Evolutionary conservation across 37 sponge, comb jelly and placozoan genomes (phyloP), one percentile per base, ranked within the genome.

Genomic region (Cliona cf. orientalis): DNA sequence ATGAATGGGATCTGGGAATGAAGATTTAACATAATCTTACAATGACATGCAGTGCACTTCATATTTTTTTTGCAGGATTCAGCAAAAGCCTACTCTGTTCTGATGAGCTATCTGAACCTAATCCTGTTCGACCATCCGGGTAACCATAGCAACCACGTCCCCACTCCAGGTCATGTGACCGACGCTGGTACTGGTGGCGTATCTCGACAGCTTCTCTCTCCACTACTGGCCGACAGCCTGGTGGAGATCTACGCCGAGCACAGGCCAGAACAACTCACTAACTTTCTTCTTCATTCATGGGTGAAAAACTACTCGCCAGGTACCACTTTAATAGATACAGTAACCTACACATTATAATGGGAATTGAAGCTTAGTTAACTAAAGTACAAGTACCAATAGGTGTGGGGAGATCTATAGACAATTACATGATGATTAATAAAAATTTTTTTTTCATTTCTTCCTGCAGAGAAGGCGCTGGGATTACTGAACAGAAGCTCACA

Each of bases 171-270:
- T 25, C n/a, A n/a, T n/a, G 25, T 7, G 17, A 22, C 73, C 5
- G n/a, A n/a, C n/a, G n/a, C n/a, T n/a, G n/a, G n/a, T n/a, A n/a
- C n/a, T n/a, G n/a, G n/a, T n/a, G n/a, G n/a, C n/a, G n/a, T n/a
- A n/a, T n/a, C n/a, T n/a, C n/a, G n/a, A n/a, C n/a, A n/a, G n/a
- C n/a, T n/a, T n/a, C 49, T 72, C 14, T 22, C 26, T 5, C 60
- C 29, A 56, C 42, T 33, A 28, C 21, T 61, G 36, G 88, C 76
- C 41, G 60, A 87, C 60, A 29, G 9, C 1, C 2, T 87, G 34
- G 69, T 87, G 55, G 69, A 87, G 19, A 39, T 87, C 41, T 87
- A 81, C 38, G 44, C 59, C 23, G 65, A 80, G 42, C 35, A 68
- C 42, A 28, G 71, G 25, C 65, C 61, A 1, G 22, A 78, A 32